These are phyloP conservation scores for Molanna angustata DNA, from an alignment of 2,888 invertebrate genomes.

Conservation along the genomic window DNA sequence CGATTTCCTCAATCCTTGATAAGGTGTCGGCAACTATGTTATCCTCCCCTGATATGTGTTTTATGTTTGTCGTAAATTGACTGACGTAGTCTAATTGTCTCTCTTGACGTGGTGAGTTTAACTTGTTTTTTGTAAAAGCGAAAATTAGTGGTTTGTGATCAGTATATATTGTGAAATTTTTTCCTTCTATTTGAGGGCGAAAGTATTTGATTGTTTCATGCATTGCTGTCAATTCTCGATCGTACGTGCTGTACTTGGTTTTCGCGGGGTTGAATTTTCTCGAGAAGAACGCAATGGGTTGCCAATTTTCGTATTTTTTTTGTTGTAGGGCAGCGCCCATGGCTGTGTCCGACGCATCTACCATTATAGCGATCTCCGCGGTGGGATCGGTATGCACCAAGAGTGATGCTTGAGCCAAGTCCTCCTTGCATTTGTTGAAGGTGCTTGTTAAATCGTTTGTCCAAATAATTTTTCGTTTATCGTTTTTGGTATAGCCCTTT, in stretches of 20 bases:
- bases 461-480: no score
- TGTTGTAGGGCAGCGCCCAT: slow-evolving; percentile 42
- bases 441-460: slow-evolving; percentile 30
- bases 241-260: slow-evolving; percentile 39
- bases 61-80: no score
- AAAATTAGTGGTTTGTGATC: no score
- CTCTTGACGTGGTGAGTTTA: no score
- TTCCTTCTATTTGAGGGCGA: slow-evolving; percentile 40
- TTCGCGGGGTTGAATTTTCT: slow-evolving; percentile 37
- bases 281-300: slow-evolving; percentile 41
- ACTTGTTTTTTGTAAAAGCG: no score
- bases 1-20: no score
- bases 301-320: slow-evolving; percentile 32
- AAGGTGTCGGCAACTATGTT: no score
- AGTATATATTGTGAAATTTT: slow-evolving; percentile 36
- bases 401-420: slow-evolving; percentile 36
- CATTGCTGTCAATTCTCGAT: slow-evolving; percentile 41
- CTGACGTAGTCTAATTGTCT: no score
- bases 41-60: no score
- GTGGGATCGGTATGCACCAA: slow-evolving; percentile 37
- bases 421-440: slow-evolving; percentile 35
- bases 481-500: no score
- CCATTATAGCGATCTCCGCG: slow-evolving; percentile 36
- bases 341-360: slow-evolving; percentile 41
- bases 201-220: slow-evolving; percentile 40